phyloP scores from a whole-genome alignment of 2,113 vertebrate genomes.

The Corapipo altera region DNA sequence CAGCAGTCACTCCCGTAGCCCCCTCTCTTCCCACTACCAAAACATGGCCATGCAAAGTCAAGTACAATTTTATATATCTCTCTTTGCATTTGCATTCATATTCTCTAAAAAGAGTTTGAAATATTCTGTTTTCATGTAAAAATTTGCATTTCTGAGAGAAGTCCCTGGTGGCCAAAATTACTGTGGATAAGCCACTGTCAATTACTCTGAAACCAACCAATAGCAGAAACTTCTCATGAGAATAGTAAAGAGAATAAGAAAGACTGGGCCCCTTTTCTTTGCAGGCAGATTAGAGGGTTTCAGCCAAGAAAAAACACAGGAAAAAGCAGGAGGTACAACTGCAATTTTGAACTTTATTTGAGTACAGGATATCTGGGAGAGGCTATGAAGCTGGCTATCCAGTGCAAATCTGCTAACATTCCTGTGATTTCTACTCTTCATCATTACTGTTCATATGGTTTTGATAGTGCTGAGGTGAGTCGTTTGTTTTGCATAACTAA shows the following conservation, averaged over 20 bases:
- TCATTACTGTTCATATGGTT: background rate
- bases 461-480: background rate
- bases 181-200: background rate
- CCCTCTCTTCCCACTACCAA: background rate
- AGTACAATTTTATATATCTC: background rate
- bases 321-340: background rate
- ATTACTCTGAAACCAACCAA: background rate
- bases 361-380: background rate
- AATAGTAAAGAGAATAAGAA: background rate
- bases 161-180: background rate
- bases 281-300: background rate
- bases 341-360: background rate
- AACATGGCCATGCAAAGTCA: background rate
- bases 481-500: background rate
- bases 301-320: background rate
- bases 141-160: background rate
- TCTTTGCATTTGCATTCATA: background rate
- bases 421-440: background rate
- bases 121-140: background rate
- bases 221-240: background rate
- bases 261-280: background rate
- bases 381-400: background rate
- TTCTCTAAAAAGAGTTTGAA: background rate
- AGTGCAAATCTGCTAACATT: background rate
- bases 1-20: background rate